Conservation (phyloP, 2,888 invertebrate species). For the Anthophora plumipes region DNA sequence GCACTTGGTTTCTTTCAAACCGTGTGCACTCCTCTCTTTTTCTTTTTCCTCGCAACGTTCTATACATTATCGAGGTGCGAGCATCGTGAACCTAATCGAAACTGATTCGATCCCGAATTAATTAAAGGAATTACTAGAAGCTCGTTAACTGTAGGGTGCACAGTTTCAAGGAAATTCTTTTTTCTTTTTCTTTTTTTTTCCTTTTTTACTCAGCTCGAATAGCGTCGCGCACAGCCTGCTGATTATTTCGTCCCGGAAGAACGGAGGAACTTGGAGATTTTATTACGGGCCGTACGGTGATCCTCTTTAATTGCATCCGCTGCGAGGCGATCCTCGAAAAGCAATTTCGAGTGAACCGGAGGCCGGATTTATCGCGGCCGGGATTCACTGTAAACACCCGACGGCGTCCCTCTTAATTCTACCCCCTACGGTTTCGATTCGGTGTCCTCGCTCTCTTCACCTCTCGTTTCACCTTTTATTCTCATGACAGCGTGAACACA, state of each 20-base stretch:
- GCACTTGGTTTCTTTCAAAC: too few relatives aligned
- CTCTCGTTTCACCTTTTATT: neutral
- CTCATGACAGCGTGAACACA: neutral
- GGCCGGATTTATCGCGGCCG: constrained; percentile 33
- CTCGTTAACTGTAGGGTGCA: neutral
- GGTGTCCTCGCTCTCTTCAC: neutral
- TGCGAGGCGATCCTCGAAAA: constrained; percentile 34
- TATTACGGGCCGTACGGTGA: constrained; percentile 38
- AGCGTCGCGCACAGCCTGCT: neutral
- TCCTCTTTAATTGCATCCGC: constrained; percentile 48
- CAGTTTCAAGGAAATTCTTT: constrained; percentile 16
- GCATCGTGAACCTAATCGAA: neutral
- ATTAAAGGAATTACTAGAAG: constrained; percentile 23
- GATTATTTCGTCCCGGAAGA: constrained; percentile 10
- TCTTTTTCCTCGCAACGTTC: neutral
- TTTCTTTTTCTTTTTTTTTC: too few relatives aligned
- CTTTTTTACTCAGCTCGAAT: neutral
- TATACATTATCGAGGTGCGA: neutral
- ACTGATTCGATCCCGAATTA: neutral
- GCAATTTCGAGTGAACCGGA: constrained; percentile 41
- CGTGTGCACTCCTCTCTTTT: too few relatives aligned
- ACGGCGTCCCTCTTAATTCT: constrained; percentile 27
- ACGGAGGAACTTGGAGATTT: constrained; percentile 21
- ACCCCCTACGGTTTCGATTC: neutral
- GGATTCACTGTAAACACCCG: constrained; percentile 30